These are phyloP conservation scores for Leucophenga montana DNA, from an alignment of 2,888 invertebrate genomes.

Conservation along the genomic window DNA sequence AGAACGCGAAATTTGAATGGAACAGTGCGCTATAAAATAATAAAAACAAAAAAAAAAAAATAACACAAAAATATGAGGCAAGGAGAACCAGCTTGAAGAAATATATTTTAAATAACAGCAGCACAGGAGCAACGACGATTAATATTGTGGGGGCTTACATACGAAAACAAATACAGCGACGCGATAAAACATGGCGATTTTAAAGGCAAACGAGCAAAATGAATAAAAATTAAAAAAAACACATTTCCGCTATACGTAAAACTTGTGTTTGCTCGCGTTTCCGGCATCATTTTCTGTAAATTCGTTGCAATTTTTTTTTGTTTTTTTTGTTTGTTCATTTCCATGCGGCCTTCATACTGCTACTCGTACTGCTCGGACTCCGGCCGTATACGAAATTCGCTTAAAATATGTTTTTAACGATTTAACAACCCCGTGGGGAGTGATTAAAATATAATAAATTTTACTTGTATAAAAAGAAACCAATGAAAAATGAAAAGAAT, in stretches of 20 bases:
- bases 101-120: neutral
- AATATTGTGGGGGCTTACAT: neutral
- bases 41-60: neutral
- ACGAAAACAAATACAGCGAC: neutral
- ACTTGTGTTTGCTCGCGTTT: slow-evolving; percentile 7
- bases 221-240: slow-evolving; percentile 27
- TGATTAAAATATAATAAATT: slow-evolving; percentile 73
- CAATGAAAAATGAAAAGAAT: slow-evolving; percentile 52
- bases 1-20: neutral
- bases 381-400: slow-evolving; percentile 32
- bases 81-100: neutral
- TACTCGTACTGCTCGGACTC: no score
- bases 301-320: neutral
- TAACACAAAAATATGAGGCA: neutral
- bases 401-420: slow-evolving; percentile 59
- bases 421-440: slow-evolving; percentile 66
- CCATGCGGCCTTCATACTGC: neutral
- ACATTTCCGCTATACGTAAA: neutral
- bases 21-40: neutral
- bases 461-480: slow-evolving; percentile 46
- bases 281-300: neutral
- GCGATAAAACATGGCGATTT: neutral
- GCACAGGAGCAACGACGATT: neutral
- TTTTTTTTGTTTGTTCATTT: slow-evolving; percentile 10
- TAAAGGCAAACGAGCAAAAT: slow-evolving; percentile 50